Evolutionary conservation across 2,113 vertebrate species (phyloP), one percentile per base, ranked within the genome.

Genomic region (Cyanocitta stelleri): DNA sequence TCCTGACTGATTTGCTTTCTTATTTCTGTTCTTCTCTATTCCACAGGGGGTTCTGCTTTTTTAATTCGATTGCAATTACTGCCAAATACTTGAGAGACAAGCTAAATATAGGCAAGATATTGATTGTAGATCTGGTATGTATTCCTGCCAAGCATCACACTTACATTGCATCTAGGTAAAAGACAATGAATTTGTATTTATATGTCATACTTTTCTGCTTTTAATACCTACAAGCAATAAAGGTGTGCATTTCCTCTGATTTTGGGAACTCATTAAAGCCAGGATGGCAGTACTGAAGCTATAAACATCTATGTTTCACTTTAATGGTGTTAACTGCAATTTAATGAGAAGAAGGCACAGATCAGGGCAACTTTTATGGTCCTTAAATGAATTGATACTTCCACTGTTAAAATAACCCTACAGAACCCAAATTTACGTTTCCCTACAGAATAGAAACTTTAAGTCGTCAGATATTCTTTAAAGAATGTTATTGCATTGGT

Each of bases 61-160:
- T 98, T 98, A 98, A 98, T 98, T 98, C 98, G 85, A 97, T 98
- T 97, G 98, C 98, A 97, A 98, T 98, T 98, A 97, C 98, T 96
- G 98, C 97, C 97, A 98, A 98, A 97, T 98, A 98, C 96, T 98
- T 98, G 97, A 98, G 97, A 98, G 97, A 98, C 96, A 98, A 98
- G 96, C 97, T 98, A 97, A 98, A 98, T 96, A 97, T 98, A 98
- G 97, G 96, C 97, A 98, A 98, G 97, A 98, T 98, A 98, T 97
- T 98, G 98, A 98, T 98, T 97, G 98, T 98, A 96, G 98, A 98
- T 97, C 97, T 98, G 98, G 98, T 98, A 98, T 95, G 98, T 98
- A 98, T 98, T 96, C 91, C 95, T 98, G 95, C 95, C 94, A 96
- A 97, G 87, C 92, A 94, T 87, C 74, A 55, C 68, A 76, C 79